Conservation (phyloP, 92 coral and sea anemone species). For the Porites rus region DNA sequence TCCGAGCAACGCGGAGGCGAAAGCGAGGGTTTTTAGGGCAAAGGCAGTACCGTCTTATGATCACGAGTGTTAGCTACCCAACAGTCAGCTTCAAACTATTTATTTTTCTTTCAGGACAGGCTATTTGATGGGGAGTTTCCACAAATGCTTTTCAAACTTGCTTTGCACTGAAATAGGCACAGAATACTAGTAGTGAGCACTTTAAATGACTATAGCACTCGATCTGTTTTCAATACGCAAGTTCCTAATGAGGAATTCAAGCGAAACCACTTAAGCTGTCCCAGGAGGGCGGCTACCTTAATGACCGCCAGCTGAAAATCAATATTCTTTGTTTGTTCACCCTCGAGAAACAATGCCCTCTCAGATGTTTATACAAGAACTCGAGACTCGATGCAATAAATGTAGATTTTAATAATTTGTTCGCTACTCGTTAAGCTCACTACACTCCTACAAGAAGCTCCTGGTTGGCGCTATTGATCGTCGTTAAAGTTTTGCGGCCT, state of each 20-base stretch:
- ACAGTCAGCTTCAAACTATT: too few species aligned
- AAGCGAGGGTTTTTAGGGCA: too few species aligned
- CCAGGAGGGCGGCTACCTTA: neutral
- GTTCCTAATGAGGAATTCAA: neutral
- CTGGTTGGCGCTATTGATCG: neutral
- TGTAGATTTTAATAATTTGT: slow-evolving; percentile 19
- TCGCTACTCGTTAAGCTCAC: neutral
- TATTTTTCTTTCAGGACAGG: too few species aligned
- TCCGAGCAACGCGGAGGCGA: too few species aligned
- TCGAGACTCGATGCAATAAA: neutral
- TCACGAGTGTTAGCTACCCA: too few species aligned
- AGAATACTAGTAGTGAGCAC: too few species aligned
- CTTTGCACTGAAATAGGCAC: too few species aligned
- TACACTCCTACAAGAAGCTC: neutral
- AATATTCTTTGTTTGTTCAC: slow-evolving; percentile 20
- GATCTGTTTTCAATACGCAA: too few species aligned
- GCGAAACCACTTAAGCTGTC: slow-evolving; percentile 17
- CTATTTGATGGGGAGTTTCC: too few species aligned
- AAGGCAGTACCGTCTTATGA: too few species aligned
- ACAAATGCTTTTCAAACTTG: too few species aligned
- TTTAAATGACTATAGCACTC: too few species aligned
- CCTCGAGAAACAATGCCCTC: slow-evolving; percentile 11
- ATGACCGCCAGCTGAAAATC: neutral
- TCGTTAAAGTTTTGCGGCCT: neutral
- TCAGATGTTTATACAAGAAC: neutral